These are phyloP conservation scores for Ricordea florida DNA, from an alignment of 92 coral and sea anemone species.

Conservation along the genomic window DNA sequence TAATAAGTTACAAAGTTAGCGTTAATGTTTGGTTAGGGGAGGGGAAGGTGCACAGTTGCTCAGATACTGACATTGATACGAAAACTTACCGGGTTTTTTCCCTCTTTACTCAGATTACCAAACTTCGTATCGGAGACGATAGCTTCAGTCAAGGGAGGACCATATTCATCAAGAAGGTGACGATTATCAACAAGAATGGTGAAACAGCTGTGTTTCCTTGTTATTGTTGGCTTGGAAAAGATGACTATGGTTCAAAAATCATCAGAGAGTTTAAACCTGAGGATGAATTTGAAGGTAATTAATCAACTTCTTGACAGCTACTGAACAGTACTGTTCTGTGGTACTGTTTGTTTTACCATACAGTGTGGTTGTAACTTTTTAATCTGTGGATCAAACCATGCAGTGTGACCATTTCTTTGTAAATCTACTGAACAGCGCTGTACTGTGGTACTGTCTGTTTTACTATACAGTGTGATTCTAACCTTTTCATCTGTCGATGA, in stretches of 20 bases:
- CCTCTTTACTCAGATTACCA: conserved; percentile 48
- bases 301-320: too few species aligned
- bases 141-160: conserved; percentile 65
- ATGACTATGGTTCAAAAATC: conserved; percentile 42
- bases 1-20: too few species aligned
- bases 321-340: background rate
- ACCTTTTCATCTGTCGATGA: too few species aligned
- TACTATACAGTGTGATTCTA: too few species aligned
- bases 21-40: too few species aligned
- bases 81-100: too few species aligned
- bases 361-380: too few species aligned
- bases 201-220: conserved; percentile 77
- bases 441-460: too few species aligned
- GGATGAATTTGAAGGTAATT: conserved; percentile 53
- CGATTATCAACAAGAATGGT: conserved; percentile 65
- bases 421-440: too few species aligned
- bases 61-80: background rate
- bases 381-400: too few species aligned
- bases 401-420: too few species aligned
- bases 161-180: conserved; percentile 71
- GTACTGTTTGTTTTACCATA: background rate
- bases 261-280: conserved; percentile 74
- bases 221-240: conserved; percentile 80
- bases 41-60: background rate
- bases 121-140: conserved; percentile 76